Conservation (phyloP, 2,888 invertebrate species). For the Ochropleura plecta region DNA sequence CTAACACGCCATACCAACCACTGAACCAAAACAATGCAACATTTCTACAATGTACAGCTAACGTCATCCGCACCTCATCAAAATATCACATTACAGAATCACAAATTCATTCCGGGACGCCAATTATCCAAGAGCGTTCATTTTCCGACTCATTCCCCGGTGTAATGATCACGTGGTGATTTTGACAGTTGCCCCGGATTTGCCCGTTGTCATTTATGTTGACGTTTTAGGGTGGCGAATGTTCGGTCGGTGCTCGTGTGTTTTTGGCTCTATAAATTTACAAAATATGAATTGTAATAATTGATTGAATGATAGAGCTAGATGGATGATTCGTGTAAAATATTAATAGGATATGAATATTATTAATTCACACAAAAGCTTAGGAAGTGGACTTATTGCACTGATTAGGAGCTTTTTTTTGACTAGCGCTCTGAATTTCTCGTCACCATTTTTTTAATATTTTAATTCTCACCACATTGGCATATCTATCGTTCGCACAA, state of each 20-base stretch:
- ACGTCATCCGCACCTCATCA: slow-evolving; percentile 87
- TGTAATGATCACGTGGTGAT: slow-evolving; percentile 90
- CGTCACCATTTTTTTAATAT: neutral
- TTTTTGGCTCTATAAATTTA: neutral
- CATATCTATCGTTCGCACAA: neutral
- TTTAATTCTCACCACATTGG: neutral
- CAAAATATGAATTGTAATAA: neutral
- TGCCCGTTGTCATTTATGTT: slow-evolving; percentile 65
- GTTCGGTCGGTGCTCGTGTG: slow-evolving; percentile 4
- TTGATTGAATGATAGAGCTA: neutral
- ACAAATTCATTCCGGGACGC: slow-evolving; percentile 86
- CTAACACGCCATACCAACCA: slow-evolving; percentile 9
- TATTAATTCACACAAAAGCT: no score
- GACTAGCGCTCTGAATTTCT: neutral
- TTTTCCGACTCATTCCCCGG: slow-evolving; percentile 89
- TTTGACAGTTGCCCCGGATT: slow-evolving; percentile 85
- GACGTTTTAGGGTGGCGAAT: slow-evolving; percentile 59
- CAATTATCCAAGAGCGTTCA: slow-evolving; percentile 88
- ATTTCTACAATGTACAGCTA: slow-evolving; percentile 60
- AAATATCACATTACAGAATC: slow-evolving; percentile 89
- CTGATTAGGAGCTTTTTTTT: neutral
- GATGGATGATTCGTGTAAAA: neutral
- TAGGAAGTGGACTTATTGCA: neutral
- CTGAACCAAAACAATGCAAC: slow-evolving; percentile 59
- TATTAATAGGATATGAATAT: neutral